These are phyloP conservation scores for Porites lutea DNA, from an alignment of 64 coral and sea anemone genomes.

Conservation along the genomic window DNA sequence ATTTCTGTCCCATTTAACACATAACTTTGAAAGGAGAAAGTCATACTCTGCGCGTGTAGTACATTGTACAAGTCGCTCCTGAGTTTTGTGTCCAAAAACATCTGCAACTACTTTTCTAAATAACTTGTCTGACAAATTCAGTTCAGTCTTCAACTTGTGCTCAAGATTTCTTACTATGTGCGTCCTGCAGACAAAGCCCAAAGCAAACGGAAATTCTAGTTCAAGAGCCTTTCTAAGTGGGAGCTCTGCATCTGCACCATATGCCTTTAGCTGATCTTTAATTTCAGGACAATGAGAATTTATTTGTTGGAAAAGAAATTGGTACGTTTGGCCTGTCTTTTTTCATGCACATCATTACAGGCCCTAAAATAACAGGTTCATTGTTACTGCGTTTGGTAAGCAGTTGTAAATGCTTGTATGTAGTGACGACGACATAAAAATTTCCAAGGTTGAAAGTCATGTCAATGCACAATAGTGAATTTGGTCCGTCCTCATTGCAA, in stretches of 20 bases:
- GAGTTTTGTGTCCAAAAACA: conserved; percentile 51
- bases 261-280: conserved; percentile 30
- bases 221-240: conserved; percentile 24
- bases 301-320: conserved; percentile 49
- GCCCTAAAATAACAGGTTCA: background rate
- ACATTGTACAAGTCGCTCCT: conserved; percentile 54
- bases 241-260: conserved; percentile 49
- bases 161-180: conserved; percentile 28
- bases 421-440: conserved; percentile 29
- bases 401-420: conserved; percentile 35
- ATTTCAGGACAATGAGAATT: background rate
- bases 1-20: conserved; percentile 33
- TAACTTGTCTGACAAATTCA: conserved; percentile 50
- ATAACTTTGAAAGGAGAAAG: conserved; percentile 46
- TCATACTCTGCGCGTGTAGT: conserved; percentile 37
- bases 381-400: background rate
- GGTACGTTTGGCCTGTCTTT: conserved; percentile 34
- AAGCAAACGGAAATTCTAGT: conserved; percentile 39
- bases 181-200: conserved; percentile 20
- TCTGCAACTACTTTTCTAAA: conserved; percentile 27
- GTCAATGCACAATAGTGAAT: conserved; percentile 38
- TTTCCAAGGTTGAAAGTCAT: conserved; percentile 34
- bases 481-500: conserved; percentile 43
- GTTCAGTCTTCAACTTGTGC: conserved; percentile 65
- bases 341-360: conserved; percentile 16